A percentile compares a stretch with the other conserved stretches of the same genome.
Evolutionary conservation across 2,888 invertebrate genomes (phyloP).

Genomic region (Heterodera filipjevi): DNA sequence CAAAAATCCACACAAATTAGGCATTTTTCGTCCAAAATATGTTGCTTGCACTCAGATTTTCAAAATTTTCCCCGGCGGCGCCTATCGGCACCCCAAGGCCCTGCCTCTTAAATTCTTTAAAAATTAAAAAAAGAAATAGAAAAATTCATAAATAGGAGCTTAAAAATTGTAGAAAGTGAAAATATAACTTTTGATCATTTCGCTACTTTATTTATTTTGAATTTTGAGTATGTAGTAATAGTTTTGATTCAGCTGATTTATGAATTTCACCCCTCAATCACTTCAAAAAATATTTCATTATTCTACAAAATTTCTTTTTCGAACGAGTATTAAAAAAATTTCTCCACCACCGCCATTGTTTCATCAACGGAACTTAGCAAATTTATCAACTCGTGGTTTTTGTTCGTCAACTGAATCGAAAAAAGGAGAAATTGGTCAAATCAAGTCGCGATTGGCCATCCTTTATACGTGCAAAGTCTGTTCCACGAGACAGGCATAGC

Average conservation of each 20-base stretch:
- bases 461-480: conserved; percentile 89
- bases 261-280: background rate
- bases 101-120: too few relatives aligned
- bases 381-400: background rate
- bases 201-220: too few relatives aligned
- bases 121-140: too few relatives aligned
- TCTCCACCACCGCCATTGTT: background rate
- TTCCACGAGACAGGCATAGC: conserved; percentile 72
- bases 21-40: too few relatives aligned
- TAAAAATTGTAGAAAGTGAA: too few relatives aligned
- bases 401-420: background rate
- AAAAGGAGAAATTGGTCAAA: conserved; percentile 9
- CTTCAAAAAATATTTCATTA: background rate
- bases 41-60: too few relatives aligned
- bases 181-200: too few relatives aligned
- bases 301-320: background rate
- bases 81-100: too few relatives aligned
- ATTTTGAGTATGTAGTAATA: too few relatives aligned
- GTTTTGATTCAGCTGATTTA: background rate
- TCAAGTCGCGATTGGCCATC: conserved; percentile 68
- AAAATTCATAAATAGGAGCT: too few relatives aligned
- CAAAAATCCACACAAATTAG: too few relatives aligned
- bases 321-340: background rate
- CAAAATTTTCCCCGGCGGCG: too few relatives aligned
- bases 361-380: background rate